Conservation (phyloP, 2,797 vertebrate species). For the Micromesistius poutassou region DNA sequence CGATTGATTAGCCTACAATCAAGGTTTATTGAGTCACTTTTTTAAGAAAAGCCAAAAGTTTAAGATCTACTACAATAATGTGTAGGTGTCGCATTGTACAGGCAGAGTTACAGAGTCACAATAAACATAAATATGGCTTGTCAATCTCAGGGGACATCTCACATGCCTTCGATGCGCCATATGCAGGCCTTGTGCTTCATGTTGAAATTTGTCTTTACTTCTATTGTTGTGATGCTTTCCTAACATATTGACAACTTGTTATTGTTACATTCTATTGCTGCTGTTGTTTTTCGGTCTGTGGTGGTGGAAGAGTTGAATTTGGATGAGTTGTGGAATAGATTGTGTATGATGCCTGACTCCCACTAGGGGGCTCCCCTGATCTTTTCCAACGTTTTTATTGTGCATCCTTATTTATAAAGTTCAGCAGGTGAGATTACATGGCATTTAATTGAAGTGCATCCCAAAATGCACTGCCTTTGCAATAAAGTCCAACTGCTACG, state of each 20-base stretch:
- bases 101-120: neutral
- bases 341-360: neutral
- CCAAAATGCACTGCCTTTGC: neutral
- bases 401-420: neutral
- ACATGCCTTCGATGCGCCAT: neutral
- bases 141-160: neutral
- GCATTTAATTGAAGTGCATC: neutral
- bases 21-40: neutral
- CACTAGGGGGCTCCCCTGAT: neutral
- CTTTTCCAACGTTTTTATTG: neutral
- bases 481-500: neutral
- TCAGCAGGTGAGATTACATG: neutral
- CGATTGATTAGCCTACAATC: slow-evolving; percentile 59
- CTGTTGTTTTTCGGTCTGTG: slow-evolving; percentile 14
- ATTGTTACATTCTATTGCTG: slow-evolving; percentile 7
- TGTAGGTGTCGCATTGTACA: neutral
- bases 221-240: slow-evolving; percentile 5
- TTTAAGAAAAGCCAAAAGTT: neutral
- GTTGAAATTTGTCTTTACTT: neutral
- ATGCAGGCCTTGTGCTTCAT: neutral
- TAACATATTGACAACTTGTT: slow-evolving; percentile 11
- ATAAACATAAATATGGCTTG: neutral
- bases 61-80: neutral
- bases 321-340: neutral
- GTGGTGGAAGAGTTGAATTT: slow-evolving; percentile 23